phyloP scores from a whole-genome alignment of 2,797 vertebrate genomes.

The Lophura swinhoii region DNA sequence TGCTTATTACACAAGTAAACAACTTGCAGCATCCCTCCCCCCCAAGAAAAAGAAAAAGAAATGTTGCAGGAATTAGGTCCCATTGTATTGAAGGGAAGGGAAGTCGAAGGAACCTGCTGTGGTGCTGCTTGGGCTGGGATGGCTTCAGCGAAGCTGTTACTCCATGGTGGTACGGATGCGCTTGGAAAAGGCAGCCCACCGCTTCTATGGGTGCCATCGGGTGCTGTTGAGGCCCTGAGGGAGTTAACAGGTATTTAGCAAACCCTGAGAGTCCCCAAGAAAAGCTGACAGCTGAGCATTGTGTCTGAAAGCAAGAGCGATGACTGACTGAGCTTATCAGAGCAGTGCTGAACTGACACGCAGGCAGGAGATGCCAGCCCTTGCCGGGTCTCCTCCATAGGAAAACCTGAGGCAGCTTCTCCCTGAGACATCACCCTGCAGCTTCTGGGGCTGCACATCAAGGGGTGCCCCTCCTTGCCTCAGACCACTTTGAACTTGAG shows the following conservation, averaged over 20 bases:
- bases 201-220: not conserved
- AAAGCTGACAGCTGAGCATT: not conserved
- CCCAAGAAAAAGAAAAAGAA: not conserved
- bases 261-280: not conserved
- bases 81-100: slow-evolving; percentile 60
- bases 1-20: slow-evolving; percentile 54
- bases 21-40: slow-evolving; percentile 16
- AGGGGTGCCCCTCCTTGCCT: not conserved
- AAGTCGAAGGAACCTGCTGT: slow-evolving; percentile 10
- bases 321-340: not conserved
- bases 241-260: not conserved
- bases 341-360: not conserved
- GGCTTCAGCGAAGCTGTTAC: not conserved
- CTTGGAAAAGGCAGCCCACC: not conserved
- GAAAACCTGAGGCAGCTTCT: not conserved
- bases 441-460: not conserved
- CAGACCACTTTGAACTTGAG: not conserved
- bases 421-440: rapidly evolving
- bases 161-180: not conserved
- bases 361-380: not conserved
- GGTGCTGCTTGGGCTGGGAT: slow-evolving; percentile 3
- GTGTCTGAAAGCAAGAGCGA: not conserved
- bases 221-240: not conserved
- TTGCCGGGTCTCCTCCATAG: not conserved
- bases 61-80: slow-evolving; percentile 59